Evolutionary conservation across 37 sponge, comb jelly and placozoan genomes (phyloP).

Genomic region (Beroe forskalii): DNA sequence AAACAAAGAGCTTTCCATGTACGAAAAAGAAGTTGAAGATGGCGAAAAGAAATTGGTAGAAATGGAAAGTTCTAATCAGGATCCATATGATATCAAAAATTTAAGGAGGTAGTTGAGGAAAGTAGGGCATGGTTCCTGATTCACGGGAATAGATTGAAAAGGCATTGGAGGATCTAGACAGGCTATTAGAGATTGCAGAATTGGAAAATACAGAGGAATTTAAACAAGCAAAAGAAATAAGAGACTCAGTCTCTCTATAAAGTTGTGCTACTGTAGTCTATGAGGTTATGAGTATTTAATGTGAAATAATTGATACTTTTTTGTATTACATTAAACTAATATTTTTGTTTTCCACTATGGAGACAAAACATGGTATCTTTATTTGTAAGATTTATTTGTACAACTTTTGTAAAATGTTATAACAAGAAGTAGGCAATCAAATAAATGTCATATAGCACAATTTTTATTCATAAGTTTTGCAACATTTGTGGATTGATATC

Average conservation of each 20-base stretch:
- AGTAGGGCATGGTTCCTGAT: conserved; percentile 51
- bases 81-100: conserved; percentile 45
- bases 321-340: too few species aligned
- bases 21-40: conserved; percentile 44
- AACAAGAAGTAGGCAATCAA: too few species aligned
- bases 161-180: conserved; percentile 40
- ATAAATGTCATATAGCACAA: too few species aligned
- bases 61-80: neutral
- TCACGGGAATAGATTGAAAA: neutral
- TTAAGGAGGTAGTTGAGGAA: conserved; percentile 42
- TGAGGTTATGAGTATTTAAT: too few species aligned
- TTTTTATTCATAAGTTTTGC: too few species aligned
- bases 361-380: too few species aligned
- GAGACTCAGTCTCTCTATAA: conserved; percentile 21
- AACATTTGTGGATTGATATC: too few species aligned
- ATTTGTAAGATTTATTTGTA: too few species aligned
- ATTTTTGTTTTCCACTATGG: too few species aligned
- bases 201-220: neutral
- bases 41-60: conserved; percentile 8
- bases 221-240: conserved; percentile 38
- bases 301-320: too few species aligned
- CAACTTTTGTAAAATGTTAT: too few species aligned
- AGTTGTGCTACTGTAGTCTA: too few species aligned
- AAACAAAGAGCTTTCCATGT: conserved; percentile 36
- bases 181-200: neutral